These are phyloP conservation scores for Ypsolopha sequella DNA, from an alignment of 2,888 invertebrate species.

Conservation along the genomic window DNA sequence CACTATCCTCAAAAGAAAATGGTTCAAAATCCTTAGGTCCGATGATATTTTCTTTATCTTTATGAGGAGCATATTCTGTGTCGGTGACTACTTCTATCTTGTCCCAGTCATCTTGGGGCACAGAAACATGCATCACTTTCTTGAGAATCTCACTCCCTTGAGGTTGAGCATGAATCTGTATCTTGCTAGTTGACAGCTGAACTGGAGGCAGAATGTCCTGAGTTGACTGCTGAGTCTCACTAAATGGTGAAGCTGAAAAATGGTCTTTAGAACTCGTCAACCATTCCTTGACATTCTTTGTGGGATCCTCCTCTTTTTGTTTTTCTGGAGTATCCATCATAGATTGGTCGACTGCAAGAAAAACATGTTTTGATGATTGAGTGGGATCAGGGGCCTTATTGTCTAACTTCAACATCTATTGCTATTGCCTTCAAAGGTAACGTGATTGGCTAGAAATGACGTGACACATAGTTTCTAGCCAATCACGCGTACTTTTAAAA, in stretches of 20 bases:
- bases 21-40: conserved; percentile 41
- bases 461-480: too few relatives aligned
- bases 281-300: conserved; percentile 51
- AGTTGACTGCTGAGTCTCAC: conserved; percentile 25
- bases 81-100: conserved; percentile 45
- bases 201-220: conserved; percentile 23
- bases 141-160: conserved; percentile 23
- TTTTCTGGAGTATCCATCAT: conserved; percentile 1
- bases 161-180: conserved; percentile 33
- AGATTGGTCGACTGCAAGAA: conserved; percentile 43
- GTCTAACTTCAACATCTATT: too few relatives aligned
- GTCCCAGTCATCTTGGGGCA: conserved; percentile 51
- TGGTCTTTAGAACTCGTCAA: conserved; percentile 50
- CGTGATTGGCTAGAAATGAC: too few relatives aligned
- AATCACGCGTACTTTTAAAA: too few relatives aligned
- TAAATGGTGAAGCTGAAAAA: conserved; percentile 39
- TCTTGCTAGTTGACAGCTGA: conserved; percentile 31
- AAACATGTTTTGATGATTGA: conserved; percentile 3
- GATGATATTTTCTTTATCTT: conserved; percentile 30
- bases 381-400: too few relatives aligned
- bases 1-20: conserved; percentile 30
- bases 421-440: too few relatives aligned
- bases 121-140: conserved; percentile 24
- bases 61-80: conserved; percentile 22
- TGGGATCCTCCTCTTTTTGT: conserved; percentile 26